These are phyloP conservation scores for Standfussiana lucernea DNA, from an alignment of 2,888 invertebrate genomes.

Conservation along the genomic window DNA sequence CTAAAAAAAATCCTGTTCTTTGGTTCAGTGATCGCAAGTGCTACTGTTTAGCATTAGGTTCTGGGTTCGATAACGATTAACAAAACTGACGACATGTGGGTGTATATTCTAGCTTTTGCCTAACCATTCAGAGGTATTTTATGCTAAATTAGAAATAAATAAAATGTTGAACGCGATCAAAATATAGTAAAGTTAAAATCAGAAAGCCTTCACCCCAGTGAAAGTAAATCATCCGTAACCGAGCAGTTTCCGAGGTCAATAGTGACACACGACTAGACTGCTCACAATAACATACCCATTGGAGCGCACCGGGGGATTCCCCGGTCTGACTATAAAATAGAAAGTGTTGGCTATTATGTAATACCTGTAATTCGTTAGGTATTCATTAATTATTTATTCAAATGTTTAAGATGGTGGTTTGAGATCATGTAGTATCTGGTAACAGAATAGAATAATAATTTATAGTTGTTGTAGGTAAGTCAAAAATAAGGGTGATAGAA, in stretches of 20 bases:
- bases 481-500: too few relatives aligned
- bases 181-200: not conserved
- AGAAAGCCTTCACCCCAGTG: conserved; percentile 5
- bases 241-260: conserved; percentile 44
- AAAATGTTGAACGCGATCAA: not conserved
- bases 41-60: not conserved
- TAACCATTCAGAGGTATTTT: too few relatives aligned
- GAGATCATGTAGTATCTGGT: not conserved
- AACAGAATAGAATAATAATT: not conserved
- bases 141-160: too few relatives aligned
- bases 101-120: not conserved
- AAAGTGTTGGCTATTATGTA: conserved; percentile 20
- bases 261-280: conserved; percentile 12
- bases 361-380: not conserved
- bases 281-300: not conserved
- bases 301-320: conserved; percentile 31
- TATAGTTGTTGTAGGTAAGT: too few relatives aligned
- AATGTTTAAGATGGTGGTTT: not conserved
- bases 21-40: not conserved
- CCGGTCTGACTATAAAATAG: not conserved
- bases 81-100: not conserved
- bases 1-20: not conserved
- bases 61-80: not conserved
- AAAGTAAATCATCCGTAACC: conserved; percentile 33
- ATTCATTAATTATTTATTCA: not conserved